phyloP scores from a whole-genome alignment of 2,797 vertebrate species.

The Helostoma temminkii region DNA sequence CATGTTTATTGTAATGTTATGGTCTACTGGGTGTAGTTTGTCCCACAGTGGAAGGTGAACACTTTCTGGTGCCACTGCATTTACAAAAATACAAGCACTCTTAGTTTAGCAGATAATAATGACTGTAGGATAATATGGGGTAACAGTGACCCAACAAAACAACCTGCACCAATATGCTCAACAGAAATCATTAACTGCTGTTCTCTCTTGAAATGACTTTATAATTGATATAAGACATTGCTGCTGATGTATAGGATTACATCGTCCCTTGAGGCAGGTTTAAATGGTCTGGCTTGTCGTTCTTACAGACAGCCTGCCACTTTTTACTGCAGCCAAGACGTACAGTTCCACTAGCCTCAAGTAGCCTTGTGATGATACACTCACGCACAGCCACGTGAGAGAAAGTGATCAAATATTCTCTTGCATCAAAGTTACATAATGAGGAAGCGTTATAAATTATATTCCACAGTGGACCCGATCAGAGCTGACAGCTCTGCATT shows the following conservation, averaged over 20 bases:
- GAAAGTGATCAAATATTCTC: conserved; percentile 65
- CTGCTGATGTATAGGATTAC: conserved; percentile 22
- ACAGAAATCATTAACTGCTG: not conserved
- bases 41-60: too few species aligned
- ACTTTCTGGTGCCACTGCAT: not conserved
- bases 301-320: conserved; percentile 35
- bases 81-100: too few species aligned
- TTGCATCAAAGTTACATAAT: conserved; percentile 70
- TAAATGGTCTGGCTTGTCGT: conserved; percentile 44
- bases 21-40: too few species aligned
- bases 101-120: too few species aligned
- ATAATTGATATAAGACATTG: conserved; percentile 6
- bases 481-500: conserved; percentile 51
- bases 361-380: conserved; percentile 42
- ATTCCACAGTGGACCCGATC: conserved; percentile 35
- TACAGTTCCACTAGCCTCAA: conserved; percentile 23
- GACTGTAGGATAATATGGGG: too few species aligned
- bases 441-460: conserved; percentile 59
- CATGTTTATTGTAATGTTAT: too few species aligned
- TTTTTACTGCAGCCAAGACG: conserved; percentile 45
- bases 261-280: conserved; percentile 31
- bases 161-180: not conserved
- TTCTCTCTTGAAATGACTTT: not conserved
- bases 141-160: too few species aligned
- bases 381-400: conserved; percentile 42